Evolutionary conservation across 2,888 invertebrate genomes (phyloP), one percentile per base, ranked within the genome.

Genomic region (Glyphotaelius pellucidus): DNA sequence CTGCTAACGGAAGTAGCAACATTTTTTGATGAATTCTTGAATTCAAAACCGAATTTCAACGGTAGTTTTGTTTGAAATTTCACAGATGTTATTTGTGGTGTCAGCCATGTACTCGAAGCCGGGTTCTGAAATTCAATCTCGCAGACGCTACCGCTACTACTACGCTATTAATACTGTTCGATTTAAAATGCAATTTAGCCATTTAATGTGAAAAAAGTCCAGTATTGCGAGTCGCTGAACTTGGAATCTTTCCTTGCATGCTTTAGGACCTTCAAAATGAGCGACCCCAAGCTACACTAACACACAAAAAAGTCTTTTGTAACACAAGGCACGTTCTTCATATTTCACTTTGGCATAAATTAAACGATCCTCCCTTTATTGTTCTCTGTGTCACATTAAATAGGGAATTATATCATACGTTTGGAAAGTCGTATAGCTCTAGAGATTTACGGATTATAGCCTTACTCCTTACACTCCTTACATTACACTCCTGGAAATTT

Each of bases 341-440:
- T 83, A 83, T 83, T 83, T 83, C 83, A 83, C 83, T 83, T 83
- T 83, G 32, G 83, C 35, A 83, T 83, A 83, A 83, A 83, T 83
- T 83, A 83, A 83, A 32, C 83, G 35, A 38, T 25, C 3, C 32
- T 83, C 35, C 35, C 32, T 83, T 32, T 35, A 83, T 32, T 83
- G 81, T 83, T 83, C 25, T 38, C 83, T 35, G 83, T 83, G 83
- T 83, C 38, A 35, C 25, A 83, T 83, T 83, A 83, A 83, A 83
- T 83, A 25, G 7, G 19, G 35, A 83, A 83, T 83, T 83, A 83
- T 83, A 25, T 32, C 83, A 35, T 25, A 35, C 25, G 19, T 12
- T 35, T 35, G 32, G 32, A 19, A 19, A 35, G 83, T 83, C n/a
- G 9, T 67, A 67, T 67, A 25, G 9, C 67, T 67, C 25, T 25